A percentile compares a stretch with the other conserved stretches of the same genome.
These are phyloP conservation scores for Todus mexicanus DNA, from an alignment of 2,797 vertebrate species.

Conservation along the genomic window DNA sequence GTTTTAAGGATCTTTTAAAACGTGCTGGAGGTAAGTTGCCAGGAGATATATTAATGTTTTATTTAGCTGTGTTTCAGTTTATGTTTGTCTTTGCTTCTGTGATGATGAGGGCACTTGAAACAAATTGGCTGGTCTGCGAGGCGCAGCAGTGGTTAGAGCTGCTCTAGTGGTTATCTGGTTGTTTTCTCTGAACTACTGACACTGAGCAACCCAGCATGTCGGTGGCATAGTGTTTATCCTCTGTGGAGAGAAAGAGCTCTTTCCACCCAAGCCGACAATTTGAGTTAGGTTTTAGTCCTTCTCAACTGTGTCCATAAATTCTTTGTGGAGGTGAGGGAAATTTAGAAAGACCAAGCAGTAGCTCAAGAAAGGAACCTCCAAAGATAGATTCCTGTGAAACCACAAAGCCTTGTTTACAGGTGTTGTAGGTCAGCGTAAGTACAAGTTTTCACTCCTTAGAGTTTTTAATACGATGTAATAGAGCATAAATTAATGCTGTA, in stretches of 20 bases:
- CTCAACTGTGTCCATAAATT: background rate
- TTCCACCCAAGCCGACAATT: background rate
- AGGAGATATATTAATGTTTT: background rate
- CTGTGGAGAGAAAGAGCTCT: background rate
- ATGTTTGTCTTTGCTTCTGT: background rate
- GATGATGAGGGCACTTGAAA: background rate
- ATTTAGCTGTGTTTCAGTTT: background rate
- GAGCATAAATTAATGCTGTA: background rate
- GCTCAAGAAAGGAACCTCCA: background rate
- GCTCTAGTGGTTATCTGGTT: background rate
- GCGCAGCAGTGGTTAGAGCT: background rate
- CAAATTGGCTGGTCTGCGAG: background rate
- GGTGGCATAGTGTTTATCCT: background rate
- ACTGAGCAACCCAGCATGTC: background rate
- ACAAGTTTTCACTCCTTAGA: background rate
- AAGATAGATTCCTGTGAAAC: background rate
- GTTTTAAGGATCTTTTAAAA: conserved; percentile 3
- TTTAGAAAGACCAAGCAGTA: background rate
- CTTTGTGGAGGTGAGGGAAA: background rate
- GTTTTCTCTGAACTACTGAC: background rate
- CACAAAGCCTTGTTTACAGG: background rate
- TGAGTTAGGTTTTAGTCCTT: background rate
- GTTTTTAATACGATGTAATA: background rate
- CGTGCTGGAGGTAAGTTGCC: background rate
- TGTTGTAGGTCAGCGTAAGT: background rate